phyloP scores from a whole-genome alignment of 2,797 vertebrate genomes.

The Leptoclinus maculatus region DNA sequence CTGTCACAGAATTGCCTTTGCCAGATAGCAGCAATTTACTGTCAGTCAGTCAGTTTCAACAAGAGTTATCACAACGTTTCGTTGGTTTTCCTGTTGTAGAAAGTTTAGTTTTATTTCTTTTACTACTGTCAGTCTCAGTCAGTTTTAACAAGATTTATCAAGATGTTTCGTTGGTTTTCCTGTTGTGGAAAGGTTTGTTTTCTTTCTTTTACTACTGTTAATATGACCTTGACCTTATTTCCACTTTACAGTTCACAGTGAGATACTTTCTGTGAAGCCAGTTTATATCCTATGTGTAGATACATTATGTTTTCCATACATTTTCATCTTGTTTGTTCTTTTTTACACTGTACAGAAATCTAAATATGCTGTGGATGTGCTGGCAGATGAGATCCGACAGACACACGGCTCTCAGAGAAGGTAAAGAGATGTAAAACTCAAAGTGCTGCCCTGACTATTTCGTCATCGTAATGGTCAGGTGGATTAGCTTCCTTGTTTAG shows the following conservation, averaged over 20 bases:
- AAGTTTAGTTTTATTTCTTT: too few species aligned
- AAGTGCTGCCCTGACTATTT: background rate
- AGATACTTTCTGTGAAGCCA: background rate
- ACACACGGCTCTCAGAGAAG: background rate
- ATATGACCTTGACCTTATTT: background rate
- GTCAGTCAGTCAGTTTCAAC: background rate
- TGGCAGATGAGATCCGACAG: background rate
- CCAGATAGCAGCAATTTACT: background rate
- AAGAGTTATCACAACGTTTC: background rate
- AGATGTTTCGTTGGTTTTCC: too few species aligned
- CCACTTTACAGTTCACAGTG: background rate
- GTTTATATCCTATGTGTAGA: background rate
- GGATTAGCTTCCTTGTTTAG: background rate
- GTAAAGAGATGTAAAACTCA: background rate
- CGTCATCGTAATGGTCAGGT: background rate
- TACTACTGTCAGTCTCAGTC: too few species aligned
- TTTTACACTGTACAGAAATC: background rate
- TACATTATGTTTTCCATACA: background rate
- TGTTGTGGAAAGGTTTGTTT: background rate
- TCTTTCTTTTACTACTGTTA: background rate
- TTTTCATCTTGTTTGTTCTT: background rate
- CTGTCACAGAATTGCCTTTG: background rate
- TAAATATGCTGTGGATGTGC: background rate
- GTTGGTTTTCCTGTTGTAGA: background rate
- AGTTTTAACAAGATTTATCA: too few species aligned